Evolutionary conservation across 2,888 invertebrate genomes (phyloP).

Genomic region (Acanthosepion lycidas): DNA sequence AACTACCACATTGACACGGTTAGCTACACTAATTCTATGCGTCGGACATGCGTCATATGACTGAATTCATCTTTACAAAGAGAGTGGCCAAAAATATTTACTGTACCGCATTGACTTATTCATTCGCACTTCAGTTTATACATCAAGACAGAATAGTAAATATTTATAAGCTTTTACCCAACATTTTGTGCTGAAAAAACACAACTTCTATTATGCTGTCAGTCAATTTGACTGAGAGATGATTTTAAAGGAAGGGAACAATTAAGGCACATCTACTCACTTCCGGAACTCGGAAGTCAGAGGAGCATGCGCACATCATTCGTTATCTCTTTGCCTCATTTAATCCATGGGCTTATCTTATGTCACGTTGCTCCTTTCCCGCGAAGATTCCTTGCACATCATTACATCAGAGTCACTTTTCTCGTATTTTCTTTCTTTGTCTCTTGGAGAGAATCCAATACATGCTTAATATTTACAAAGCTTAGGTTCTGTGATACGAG

Average conservation of each 20-base stretch:
- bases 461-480: too few relatives aligned
- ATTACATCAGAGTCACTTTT: background rate
- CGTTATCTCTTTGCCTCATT: background rate
- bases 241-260: background rate
- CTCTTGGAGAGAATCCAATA: too few relatives aligned
- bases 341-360: background rate
- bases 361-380: background rate
- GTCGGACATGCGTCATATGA: too few relatives aligned
- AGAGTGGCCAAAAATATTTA: too few relatives aligned
- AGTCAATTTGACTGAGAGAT: background rate
- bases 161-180: too few relatives aligned
- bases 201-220: background rate
- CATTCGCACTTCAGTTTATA: too few relatives aligned
- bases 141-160: too few relatives aligned
- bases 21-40: too few relatives aligned
- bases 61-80: too few relatives aligned
- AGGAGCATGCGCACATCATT: background rate
- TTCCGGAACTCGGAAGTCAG: background rate
- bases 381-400: background rate
- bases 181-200: background rate
- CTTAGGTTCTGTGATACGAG: too few relatives aligned
- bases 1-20: too few relatives aligned
- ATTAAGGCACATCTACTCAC: background rate
- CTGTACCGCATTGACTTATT: too few relatives aligned
- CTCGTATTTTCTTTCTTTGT: background rate